phyloP scores from a whole-genome alignment of 2,797 vertebrate species.

The Pteronotus mesoamericanus region DNA sequence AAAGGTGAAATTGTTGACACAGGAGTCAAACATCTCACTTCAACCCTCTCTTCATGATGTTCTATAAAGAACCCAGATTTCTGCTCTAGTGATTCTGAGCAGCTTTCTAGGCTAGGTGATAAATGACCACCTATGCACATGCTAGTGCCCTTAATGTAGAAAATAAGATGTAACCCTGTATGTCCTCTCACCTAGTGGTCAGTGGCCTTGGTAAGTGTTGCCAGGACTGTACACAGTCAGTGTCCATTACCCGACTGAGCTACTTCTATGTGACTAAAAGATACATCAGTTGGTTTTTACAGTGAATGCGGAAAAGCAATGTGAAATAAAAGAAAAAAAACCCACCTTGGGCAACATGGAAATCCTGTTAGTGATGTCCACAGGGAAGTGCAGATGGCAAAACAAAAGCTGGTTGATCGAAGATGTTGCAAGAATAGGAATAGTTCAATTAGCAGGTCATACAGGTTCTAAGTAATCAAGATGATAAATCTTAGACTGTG shows the following conservation, averaged over 20 bases:
- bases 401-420: not conserved
- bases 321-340: too few species aligned
- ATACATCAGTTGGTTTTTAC: fast-evolving
- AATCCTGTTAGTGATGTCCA: not conserved
- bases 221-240: not conserved
- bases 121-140: not conserved
- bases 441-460: not conserved
- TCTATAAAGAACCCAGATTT: not conserved
- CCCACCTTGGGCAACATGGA: not conserved
- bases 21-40: not conserved
- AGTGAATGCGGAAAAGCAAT: too few species aligned
- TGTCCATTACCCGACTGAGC: fast-evolving
- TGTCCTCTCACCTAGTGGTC: fast-evolving
- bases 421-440: not conserved
- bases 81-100: not conserved
- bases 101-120: not conserved
- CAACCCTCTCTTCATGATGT: not conserved
- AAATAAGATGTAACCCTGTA: fast-evolving
- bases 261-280: not conserved
- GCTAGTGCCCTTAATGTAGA: fast-evolving
- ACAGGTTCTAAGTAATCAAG: not conserved
- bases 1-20: not conserved
- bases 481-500: not conserved
- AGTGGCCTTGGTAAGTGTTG: fast-evolving
- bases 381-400: not conserved